Conservation (phyloP, 2,113 vertebrate species). For the Pterocles gutturalis region DNA sequence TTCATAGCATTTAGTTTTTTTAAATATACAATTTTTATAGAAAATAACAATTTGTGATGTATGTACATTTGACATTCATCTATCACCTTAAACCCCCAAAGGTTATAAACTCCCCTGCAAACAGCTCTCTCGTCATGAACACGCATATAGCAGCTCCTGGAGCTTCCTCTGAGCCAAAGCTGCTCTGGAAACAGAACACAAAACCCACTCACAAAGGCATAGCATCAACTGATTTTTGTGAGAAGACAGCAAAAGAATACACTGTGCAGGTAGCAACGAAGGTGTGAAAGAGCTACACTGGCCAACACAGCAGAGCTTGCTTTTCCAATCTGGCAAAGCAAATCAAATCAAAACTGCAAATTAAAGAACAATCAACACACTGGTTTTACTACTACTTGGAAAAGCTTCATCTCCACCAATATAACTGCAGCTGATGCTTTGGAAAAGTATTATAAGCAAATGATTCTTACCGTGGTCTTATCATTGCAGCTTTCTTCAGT, state of each 20-base stretch:
- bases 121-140: rapidly evolving
- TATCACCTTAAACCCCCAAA: neutral
- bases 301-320: neutral
- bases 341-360: neutral
- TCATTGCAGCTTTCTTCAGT: neutral
- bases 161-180: neutral
- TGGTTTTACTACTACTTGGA: neutral
- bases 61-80: neutral
- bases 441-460: neutral
- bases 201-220: neutral
- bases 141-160: neutral
- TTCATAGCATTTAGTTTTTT: neutral
- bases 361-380: neutral
- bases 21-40: neutral
- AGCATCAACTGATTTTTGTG: neutral
- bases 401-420: neutral
- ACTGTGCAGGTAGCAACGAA: rapidly evolving
- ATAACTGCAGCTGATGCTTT: neutral
- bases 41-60: neutral
- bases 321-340: neutral
- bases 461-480: neutral
- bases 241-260: neutral
- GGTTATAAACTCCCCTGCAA: neutral
- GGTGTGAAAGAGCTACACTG: neutral
- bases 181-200: neutral